These are phyloP conservation scores for Mus caroli DNA, from an alignment of 2,797 vertebrate species.

Conservation along the genomic window DNA sequence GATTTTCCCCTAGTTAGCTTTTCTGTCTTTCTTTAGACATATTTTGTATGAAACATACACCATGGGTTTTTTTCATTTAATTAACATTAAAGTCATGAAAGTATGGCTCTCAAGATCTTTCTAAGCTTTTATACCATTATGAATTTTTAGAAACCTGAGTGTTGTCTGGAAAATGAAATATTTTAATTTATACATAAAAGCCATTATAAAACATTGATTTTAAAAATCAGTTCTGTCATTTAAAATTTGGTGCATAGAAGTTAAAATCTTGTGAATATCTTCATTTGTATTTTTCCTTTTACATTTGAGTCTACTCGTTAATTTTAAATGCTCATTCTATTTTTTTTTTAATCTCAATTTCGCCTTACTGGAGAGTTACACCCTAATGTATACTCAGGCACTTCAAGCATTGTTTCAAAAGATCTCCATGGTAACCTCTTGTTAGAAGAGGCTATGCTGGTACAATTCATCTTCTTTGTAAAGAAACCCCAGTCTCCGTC, in stretches of 20 bases:
- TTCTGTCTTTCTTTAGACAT: constrained; percentile 46
- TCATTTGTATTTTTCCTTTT: constrained; percentile 60
- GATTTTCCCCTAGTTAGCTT: constrained; percentile 18
- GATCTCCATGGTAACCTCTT: constrained; percentile 67
- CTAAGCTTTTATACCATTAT: constrained; percentile 66
- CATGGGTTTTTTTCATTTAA: constrained; percentile 41
- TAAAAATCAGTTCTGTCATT: constrained; percentile 63
- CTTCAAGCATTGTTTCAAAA: constrained; percentile 61
- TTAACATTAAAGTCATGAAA: constrained; percentile 63
- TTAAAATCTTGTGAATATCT: constrained; percentile 39
- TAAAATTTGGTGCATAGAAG: constrained; percentile 63
- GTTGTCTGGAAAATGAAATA: constrained; percentile 44
- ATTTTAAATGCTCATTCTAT: constrained; percentile 70
- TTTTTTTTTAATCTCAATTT: constrained; percentile 12
- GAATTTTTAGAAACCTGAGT: constrained; percentile 72
- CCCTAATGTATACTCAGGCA: constrained; percentile 48
- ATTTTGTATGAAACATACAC: constrained; percentile 65
- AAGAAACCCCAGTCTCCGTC: neutral
- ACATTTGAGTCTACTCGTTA: neutral
- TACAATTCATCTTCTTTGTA: constrained; percentile 41
- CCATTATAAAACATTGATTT: constrained; percentile 62
- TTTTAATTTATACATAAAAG: constrained; percentile 67
- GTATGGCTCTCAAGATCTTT: constrained; percentile 47
- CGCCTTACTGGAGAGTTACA: constrained; percentile 1
- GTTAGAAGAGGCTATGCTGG: neutral